These are phyloP conservation scores for Onychomys leucogaster DNA, from an alignment of 2,797 vertebrate genomes.

Conservation along the genomic window DNA sequence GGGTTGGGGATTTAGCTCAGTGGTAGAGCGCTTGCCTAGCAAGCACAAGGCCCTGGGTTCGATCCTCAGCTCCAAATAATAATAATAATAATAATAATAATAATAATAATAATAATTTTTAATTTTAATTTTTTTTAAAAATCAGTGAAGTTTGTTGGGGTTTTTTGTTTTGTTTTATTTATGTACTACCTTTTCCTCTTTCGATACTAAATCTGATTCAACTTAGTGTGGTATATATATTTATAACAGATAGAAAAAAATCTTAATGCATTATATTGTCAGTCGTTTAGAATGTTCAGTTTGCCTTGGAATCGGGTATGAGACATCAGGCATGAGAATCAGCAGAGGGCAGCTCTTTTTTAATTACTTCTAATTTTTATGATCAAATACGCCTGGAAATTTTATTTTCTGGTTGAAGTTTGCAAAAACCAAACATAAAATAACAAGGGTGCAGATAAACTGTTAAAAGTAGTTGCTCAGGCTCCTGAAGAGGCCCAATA, in stretches of 20 bases:
- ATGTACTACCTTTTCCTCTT: slow-evolving; percentile 34
- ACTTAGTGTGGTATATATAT: background rate
- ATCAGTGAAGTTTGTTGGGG: no score
- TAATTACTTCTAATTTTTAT: slow-evolving; percentile 1
- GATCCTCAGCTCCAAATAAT: no score
- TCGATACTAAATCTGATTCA: slow-evolving; percentile 5
- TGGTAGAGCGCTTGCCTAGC: no score
- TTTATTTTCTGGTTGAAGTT: background rate
- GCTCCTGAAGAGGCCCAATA: no score
- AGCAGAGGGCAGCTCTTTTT: background rate
- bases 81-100: no score
- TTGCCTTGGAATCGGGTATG: background rate
- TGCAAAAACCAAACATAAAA: background rate
- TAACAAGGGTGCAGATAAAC: slow-evolving; percentile 4
- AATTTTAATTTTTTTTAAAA: no score
- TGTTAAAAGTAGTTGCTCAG: background rate
- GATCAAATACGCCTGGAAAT: background rate
- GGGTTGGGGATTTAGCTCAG: no score
- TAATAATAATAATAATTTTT: no score
- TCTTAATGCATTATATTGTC: background rate
- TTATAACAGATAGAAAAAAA: background rate
- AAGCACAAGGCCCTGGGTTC: no score
- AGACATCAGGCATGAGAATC: background rate
- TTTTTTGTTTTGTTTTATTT: background rate
- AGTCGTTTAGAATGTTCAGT: background rate